A percentile compares a stretch with the other conserved stretches of the same genome.
These are phyloP conservation scores for Loriculus beryllinus DNA, from an alignment of 2,797 vertebrate genomes.

Conservation along the genomic window DNA sequence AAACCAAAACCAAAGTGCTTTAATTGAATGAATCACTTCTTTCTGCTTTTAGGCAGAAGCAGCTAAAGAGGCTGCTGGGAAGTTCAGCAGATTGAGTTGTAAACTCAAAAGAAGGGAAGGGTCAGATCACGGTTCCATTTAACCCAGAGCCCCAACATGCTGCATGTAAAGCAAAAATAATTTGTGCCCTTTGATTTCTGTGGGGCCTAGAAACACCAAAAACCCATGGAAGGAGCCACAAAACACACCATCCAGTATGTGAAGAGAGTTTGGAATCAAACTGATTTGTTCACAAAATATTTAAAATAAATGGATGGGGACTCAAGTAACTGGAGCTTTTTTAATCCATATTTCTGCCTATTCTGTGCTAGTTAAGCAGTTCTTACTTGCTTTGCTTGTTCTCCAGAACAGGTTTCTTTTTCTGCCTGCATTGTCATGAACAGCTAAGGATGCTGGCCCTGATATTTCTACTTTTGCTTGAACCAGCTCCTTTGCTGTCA, in stretches of 20 bases:
- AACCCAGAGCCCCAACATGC: background rate
- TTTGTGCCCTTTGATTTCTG: background rate
- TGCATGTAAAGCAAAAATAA: background rate
- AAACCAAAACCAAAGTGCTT: conserved; percentile 17
- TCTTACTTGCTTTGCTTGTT: background rate
- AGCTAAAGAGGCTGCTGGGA: background rate
- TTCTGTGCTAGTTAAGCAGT: background rate
- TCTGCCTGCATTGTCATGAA: background rate
- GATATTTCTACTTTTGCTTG: background rate
- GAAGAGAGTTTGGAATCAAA: background rate
- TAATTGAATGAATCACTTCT: conserved; percentile 24
- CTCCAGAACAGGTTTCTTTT: background rate
- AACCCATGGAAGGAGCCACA: background rate
- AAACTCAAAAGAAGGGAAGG: background rate
- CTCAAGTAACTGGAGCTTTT: background rate
- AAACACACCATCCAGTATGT: background rate
- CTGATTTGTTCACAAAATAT: background rate
- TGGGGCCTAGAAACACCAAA: background rate
- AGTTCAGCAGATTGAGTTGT: background rate
- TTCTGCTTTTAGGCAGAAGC: conserved; percentile 22
- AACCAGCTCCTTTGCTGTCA: background rate
- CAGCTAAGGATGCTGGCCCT: background rate
- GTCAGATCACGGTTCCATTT: background rate
- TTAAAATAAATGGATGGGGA: background rate
- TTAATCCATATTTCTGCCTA: background rate